A percentile compares a stretch with the other conserved stretches of the same genome.
phyloP scores from a whole-genome alignment of 2,888 invertebrate species.

The Toxonevra muliebris region DNA sequence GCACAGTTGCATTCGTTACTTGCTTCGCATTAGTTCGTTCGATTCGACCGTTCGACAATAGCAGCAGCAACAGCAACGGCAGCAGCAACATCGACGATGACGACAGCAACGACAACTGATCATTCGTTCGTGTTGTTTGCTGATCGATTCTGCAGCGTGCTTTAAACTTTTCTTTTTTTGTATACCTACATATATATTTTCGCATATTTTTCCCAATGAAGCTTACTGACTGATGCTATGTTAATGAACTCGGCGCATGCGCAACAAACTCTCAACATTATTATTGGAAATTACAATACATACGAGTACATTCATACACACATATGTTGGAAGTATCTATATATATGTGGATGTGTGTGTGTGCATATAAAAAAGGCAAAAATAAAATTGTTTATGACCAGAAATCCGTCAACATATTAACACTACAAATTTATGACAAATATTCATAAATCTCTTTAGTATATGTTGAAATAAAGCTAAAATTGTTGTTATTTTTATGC shows the following conservation, averaged over 20 bases:
- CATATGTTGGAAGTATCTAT: not conserved
- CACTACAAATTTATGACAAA: constrained; percentile 45
- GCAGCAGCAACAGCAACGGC: constrained; percentile 1
- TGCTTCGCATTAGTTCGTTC: too few relatives aligned
- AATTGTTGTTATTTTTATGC: too few relatives aligned
- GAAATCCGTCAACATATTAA: constrained; percentile 61
- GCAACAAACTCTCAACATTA: constrained; percentile 50
- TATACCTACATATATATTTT: not conserved
- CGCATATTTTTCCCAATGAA: constrained; percentile 5
- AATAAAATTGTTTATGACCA: constrained; percentile 46
- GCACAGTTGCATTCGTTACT: too few relatives aligned
- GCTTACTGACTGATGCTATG: constrained; percentile 43
- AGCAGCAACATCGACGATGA: not conserved
- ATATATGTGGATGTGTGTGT: not conserved
- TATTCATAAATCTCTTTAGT: constrained; percentile 38
- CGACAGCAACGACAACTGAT: not conserved
- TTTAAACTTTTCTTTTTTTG: constrained; percentile 16
- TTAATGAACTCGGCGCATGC: constrained; percentile 54
- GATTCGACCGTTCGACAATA: too few relatives aligned
- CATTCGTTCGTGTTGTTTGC: not conserved
- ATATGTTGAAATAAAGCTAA: too few relatives aligned
- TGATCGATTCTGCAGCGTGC: constrained; percentile 11
- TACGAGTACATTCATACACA: not conserved
- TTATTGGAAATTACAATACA: constrained; percentile 57
- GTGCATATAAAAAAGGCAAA: constrained; percentile 23